A percentile compares a stretch with the other conserved stretches of the same genome.
phyloP scores from a whole-genome alignment of 1,140 invertebrate genomes.

The Drosophila busckii region DNA sequence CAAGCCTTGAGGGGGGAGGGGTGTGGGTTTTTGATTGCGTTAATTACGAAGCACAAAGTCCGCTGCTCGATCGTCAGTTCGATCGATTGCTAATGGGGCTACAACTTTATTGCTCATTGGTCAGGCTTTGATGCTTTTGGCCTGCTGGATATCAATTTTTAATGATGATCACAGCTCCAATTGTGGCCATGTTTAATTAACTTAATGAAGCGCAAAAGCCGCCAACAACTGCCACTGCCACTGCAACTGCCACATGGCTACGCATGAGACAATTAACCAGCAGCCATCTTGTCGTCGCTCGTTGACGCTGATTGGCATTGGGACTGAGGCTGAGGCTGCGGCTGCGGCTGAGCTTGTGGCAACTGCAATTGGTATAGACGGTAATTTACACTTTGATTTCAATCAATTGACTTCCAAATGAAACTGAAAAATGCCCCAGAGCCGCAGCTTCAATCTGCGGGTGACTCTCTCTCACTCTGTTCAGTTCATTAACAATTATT shows the following conservation, averaged over 20 bases:
- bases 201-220: conserved; percentile 62
- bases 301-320: conserved; percentile 47
- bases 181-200: conserved; percentile 62
- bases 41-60: conserved; percentile 47
- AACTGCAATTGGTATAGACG: conserved; percentile 44
- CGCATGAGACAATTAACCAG: conserved; percentile 54
- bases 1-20: background rate
- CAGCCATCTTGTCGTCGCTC: conserved; percentile 49
- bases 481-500: conserved; percentile 67
- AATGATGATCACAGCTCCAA: conserved; percentile 66
- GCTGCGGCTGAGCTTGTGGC: no score
- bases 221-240: conserved; percentile 30
- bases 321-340: no score
- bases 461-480: background rate
- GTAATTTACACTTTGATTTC: conserved; percentile 75
- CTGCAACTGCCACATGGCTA: conserved; percentile 16
- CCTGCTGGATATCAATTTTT: conserved; percentile 72
- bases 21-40: conserved; percentile 37
- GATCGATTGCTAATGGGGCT: conserved; percentile 59
- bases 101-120: conserved; percentile 73
- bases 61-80: conserved; percentile 51
- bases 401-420: conserved; percentile 46
- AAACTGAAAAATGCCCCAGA: no score
- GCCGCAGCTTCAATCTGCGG: conserved; percentile 6
- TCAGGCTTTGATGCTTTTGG: no score